A percentile compares a stretch with the other conserved stretches of the same genome.
phyloP scores from a whole-genome alignment of 2,113 vertebrate genomes.

The Coregonus clupeaformis region DNA sequence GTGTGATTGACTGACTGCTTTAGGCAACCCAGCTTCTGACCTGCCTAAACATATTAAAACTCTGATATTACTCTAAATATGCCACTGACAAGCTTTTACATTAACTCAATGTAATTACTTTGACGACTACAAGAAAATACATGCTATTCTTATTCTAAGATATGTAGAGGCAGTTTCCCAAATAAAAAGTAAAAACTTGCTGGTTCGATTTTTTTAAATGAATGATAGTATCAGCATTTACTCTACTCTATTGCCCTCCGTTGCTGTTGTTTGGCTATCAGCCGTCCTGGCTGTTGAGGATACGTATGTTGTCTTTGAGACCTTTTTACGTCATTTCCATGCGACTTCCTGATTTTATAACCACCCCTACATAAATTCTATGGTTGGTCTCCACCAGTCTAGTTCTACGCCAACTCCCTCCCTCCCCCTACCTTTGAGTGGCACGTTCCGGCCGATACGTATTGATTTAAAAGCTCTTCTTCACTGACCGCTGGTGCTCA shows the following conservation, averaged over 20 bases:
- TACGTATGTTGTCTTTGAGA: slow-evolving; percentile 65
- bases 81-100: too few species aligned
- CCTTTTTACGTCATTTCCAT: slow-evolving; percentile 77
- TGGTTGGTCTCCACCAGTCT: slow-evolving; percentile 16
- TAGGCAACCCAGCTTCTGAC: slow-evolving; percentile 42
- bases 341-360: slow-evolving; percentile 68
- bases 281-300: slow-evolving; percentile 64
- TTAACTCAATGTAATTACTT: slow-evolving; percentile 45
- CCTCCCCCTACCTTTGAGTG: slow-evolving; percentile 37
- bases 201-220: slow-evolving; percentile 67
- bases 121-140: slow-evolving; percentile 68
- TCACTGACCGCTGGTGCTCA: slow-evolving; percentile 55
- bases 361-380: slow-evolving; percentile 6
- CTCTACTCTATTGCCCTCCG: slow-evolving; percentile 18
- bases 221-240: slow-evolving; percentile 33
- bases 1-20: background rate
- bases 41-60: slow-evolving; percentile 63
- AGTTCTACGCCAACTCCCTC: slow-evolving; percentile 50
- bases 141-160: slow-evolving; percentile 60
- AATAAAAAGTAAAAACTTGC: background rate
- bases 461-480: slow-evolving; percentile 49
- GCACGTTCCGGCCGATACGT: slow-evolving; percentile 53
- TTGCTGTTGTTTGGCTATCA: slow-evolving; percentile 57
- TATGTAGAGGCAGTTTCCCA: slow-evolving; percentile 47
- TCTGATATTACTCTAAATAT: slow-evolving; percentile 68